Evolutionary conservation across 2,888 invertebrate genomes (phyloP), one percentile per base, ranked within the genome.

Genomic region (Merodon equestris): DNA sequence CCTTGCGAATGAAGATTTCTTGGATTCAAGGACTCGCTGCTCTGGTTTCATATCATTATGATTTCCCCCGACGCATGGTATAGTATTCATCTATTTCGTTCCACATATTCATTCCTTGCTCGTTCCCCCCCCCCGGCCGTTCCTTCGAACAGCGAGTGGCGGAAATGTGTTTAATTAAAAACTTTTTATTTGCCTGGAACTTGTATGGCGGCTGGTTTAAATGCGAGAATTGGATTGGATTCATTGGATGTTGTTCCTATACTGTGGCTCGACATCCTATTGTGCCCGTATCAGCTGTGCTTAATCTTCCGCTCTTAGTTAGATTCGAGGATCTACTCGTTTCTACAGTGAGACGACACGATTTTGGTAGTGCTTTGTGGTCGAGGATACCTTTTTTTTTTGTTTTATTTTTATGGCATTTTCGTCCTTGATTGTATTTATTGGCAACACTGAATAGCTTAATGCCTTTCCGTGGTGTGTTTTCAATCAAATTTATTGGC

Each of bases 151-250:
- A 68, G 44, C 53, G 58, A 48, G 50, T 53, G 67, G 53, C 64
- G 74, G 54, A 79, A 79, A 74, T 74, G 68, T 70, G 68, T 79
- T 68, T 79, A 79, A 79, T 79, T 79, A 79, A 79, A 79, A 79
- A 79, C 54, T 79, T 79, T 74, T 73, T 74, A 68, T 79, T 74
- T 79, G 70, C 64, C 54, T 45, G 48, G 58, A 53, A 68, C 61
- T 74, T 70, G 60, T 36, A 54, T 63, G 61, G 56, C 68, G 67
- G 74, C 53, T 68, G 74, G 47, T 63, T 48, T 58, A 18, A 73
- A 73, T 79, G 79, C 56, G 68, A n/a, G 68, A 74, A 74, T 54
- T 70, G 68, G 60, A 79, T 70, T 70, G 74, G 47, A 70, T 68
- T 74, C 68, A 12, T 47, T 45, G 12, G 3, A 27, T 7, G 7